These are phyloP conservation scores for Cataglyphis cursor DNA, from an alignment of 2,888 invertebrate genomes.

Conservation along the genomic window DNA sequence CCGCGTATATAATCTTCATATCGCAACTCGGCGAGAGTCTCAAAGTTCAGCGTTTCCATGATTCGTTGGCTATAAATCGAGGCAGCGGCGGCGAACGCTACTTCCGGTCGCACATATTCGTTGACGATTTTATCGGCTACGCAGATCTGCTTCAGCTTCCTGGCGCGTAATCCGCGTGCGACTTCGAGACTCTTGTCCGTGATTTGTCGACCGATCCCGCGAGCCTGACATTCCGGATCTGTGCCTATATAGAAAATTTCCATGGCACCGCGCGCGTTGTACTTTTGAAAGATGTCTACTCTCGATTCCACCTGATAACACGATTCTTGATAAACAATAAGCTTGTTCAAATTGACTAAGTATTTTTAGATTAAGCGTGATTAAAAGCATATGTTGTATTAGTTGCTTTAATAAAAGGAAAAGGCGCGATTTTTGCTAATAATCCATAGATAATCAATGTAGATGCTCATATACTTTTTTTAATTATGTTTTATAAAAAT, in stretches of 20 bases:
- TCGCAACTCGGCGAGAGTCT: constrained; percentile 87
- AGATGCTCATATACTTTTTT: not conserved
- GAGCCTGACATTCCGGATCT: constrained; percentile 87
- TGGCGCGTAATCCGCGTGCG: constrained; percentile 51
- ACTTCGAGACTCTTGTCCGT: constrained; percentile 81
- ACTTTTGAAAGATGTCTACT: constrained; percentile 88
- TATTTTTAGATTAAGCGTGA: not conserved
- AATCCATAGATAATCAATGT: not conserved
- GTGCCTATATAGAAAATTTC: constrained; percentile 91
- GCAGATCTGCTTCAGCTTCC: constrained; percentile 44
- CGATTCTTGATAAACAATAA: not conserved
- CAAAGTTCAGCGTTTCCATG: constrained; percentile 88
- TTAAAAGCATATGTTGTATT: not conserved
- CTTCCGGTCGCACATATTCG: constrained; percentile 86
- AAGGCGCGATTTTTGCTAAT: not conserved
- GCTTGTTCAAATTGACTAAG: not conserved
- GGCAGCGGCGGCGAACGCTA: constrained; percentile 90
- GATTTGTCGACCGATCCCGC: constrained; percentile 88
- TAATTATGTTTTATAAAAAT: not conserved
- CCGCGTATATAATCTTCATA: constrained; percentile 88
- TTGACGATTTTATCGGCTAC: constrained; percentile 78
- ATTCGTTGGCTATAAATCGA: constrained; percentile 89
- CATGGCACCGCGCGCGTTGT: constrained; percentile 88
- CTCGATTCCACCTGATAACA: constrained; percentile 76
- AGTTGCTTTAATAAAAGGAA: not conserved